Evolutionary conservation across 2,797 vertebrate species (phyloP).

Genomic region (Ceyx erithaca): DNA sequence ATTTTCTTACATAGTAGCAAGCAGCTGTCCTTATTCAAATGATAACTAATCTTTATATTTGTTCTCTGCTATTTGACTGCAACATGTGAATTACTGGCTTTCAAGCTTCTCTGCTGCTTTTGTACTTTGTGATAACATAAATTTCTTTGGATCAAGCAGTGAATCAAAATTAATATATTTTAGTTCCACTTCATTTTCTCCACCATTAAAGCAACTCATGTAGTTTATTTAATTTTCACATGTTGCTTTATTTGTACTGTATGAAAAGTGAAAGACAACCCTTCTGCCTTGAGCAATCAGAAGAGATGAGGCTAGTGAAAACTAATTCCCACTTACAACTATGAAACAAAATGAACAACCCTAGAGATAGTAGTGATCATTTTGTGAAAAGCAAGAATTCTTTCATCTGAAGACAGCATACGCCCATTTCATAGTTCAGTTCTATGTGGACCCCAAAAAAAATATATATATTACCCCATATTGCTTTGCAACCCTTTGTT

Average conservation of each 20-base stretch:
- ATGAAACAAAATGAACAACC: not conserved
- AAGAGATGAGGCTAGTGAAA: not conserved
- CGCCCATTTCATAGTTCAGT: not conserved
- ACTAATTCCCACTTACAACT: not conserved
- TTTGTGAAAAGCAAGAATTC: not conserved
- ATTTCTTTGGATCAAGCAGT: not conserved
- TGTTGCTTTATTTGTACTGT: not conserved
- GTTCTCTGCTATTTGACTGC: not conserved
- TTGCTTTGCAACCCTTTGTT: not conserved
- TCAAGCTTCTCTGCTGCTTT: not conserved
- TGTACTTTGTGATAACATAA: not conserved
- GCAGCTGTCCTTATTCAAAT: conserved; percentile 14
- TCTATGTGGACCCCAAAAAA: not conserved
- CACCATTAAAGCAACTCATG: not conserved
- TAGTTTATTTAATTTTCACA: not conserved
- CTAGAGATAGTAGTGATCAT: not conserved
- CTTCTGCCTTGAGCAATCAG: not conserved
- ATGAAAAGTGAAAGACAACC: not conserved
- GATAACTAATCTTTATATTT: not conserved
- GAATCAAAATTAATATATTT: not conserved
- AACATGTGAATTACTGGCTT: not conserved
- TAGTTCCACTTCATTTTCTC: not conserved
- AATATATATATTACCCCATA: not conserved
- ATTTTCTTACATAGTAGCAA: not conserved
- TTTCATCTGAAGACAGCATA: not conserved